Base-by-base conservation (phyloP, 1,140 invertebrate species). In the Drosophila tropicalis region DNA sequence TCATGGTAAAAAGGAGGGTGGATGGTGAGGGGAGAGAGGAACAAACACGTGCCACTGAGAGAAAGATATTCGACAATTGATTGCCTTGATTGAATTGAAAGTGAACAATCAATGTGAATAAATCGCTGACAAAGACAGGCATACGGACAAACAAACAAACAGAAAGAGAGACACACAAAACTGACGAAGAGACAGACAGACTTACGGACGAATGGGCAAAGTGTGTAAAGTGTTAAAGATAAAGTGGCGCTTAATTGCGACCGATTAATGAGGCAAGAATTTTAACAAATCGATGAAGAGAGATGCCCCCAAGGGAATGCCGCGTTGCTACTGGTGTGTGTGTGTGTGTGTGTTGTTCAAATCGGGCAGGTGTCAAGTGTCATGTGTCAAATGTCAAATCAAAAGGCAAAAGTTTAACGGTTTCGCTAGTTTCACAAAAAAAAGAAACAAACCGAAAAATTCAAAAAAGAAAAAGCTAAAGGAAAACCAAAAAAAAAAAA, bases 241-340 rank as follows among this genome's bases (percentile, higher is more conserved):
- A 87, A 87, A 82, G 79, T 86, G 83, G 76, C 83, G 79, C 82
- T 86, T 86, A 86, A 87, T 86, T 87, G 83, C 83, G 63, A 79
- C 67, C 82, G 83, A 86, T 86, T 86, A 86, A 86, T 86, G 83
- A 87, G 81, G 71, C 72, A 87, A 86, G 83, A 87, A 82, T 87
- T 81, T 62, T 64, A 65, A 72, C 58, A n/a, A 56, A 47, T 56
- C 60, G n/a, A 36, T 58, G 58, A 13, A n/a, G 55, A 17, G 36
- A 19, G 36, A 19, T 51, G 63, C 34, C 63, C 56, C 57, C 57
- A 51, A 47, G 60, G 72, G 70, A 62, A 71, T 51, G 34, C 55
- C 40, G 68, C 34, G 69, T 40, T 64, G 60, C 51, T 29, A 39
- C 32, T 40, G 25, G 54, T 67, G 36, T 13, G 10, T 10, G 3